A percentile compares a stretch with the other conserved stretches of the same genome.
These are phyloP conservation scores for Heteromormyrus szaboi DNA, from an alignment of 2,797 vertebrate species.

Conservation along the genomic window DNA sequence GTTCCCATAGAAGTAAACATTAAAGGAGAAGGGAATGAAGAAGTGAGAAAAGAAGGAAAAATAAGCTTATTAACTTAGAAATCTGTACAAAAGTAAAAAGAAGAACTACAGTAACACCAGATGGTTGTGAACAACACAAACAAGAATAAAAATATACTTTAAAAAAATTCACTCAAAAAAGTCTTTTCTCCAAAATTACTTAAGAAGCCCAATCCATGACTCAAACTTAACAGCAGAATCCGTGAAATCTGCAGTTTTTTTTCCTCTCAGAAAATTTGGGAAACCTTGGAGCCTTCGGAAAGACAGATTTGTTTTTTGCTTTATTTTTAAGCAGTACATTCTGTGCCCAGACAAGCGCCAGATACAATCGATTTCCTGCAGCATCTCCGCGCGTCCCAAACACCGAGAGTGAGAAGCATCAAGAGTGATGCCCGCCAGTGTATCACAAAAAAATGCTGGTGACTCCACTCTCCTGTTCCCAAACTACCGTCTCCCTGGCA, in stretches of 20 bases:
- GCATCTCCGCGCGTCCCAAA: background rate
- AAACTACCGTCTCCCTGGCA: background rate
- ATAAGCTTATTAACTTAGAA: background rate
- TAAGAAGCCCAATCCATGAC: background rate
- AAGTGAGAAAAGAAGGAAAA: background rate
- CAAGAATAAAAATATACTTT: background rate
- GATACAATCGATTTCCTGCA: background rate
- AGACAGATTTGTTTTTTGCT: background rate
- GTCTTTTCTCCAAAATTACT: background rate
- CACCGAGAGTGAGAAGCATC: background rate
- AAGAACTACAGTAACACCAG: background rate
- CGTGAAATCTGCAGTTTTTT: background rate
- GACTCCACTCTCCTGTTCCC: background rate
- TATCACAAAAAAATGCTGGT: background rate
- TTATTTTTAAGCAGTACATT: background rate
- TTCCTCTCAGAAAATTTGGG: background rate
- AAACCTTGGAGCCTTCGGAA: background rate
- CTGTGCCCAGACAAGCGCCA: background rate
- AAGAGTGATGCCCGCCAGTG: background rate
- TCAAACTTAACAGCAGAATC: background rate
- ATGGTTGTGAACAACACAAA: background rate
- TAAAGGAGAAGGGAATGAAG: background rate
- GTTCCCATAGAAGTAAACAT: background rate
- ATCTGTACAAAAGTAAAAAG: background rate
- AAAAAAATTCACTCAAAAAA: background rate